These are phyloP conservation scores for Boloria selene DNA, from an alignment of 2,888 invertebrate species.

Conservation along the genomic window DNA sequence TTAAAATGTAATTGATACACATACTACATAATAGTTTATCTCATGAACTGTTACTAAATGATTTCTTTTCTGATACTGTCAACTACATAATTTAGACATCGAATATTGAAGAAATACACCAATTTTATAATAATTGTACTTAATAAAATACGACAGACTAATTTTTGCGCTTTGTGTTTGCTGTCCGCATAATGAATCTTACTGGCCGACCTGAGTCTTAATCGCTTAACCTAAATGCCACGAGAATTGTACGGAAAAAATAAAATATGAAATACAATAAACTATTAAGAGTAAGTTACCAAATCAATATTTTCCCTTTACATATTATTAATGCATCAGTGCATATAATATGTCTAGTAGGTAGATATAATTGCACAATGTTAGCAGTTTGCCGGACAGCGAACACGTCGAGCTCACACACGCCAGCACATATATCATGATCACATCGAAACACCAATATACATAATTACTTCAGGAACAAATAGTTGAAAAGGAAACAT, in stretches of 20 bases:
- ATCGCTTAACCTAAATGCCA: conserved; percentile 24
- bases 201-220: conserved; percentile 27
- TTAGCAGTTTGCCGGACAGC: conserved; percentile 10
- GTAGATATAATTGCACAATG: conserved; percentile 8
- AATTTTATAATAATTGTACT: conserved; percentile 57
- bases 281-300: no score
- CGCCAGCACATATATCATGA: conserved; percentile 28
- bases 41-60: conserved; percentile 60
- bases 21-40: conserved; percentile 61
- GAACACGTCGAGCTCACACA: conserved; percentile 25
- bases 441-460: conserved; percentile 30
- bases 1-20: conserved; percentile 75
- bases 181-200: conserved; percentile 23
- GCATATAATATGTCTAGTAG: background rate
- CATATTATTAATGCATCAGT: background rate
- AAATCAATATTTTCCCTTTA: no score
- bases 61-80: conserved; percentile 52
- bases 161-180: conserved; percentile 25
- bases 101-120: conserved; percentile 52
- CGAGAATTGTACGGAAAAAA: conserved; percentile 11
- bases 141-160: conserved; percentile 46
- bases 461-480: conserved; percentile 48
- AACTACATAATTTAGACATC: conserved; percentile 55
- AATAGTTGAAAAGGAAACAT: conserved; percentile 47
- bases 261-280: no score